These are phyloP conservation scores for Agriopis marginaria DNA, from an alignment of 2,888 invertebrate species.

Conservation along the genomic window DNA sequence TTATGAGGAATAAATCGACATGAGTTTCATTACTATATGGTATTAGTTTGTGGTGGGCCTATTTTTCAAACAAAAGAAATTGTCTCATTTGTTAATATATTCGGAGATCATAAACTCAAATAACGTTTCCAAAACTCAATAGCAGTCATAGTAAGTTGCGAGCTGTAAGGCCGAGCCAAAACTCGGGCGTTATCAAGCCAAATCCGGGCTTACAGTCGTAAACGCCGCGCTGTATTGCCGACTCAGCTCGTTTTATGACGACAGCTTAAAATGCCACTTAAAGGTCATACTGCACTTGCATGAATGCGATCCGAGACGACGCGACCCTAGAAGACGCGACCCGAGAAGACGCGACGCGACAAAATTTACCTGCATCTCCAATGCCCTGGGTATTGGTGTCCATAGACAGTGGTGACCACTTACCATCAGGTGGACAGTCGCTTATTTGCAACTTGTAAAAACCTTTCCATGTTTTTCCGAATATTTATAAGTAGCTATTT, in stretches of 20 bases:
- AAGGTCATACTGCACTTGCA: constrained; percentile 28
- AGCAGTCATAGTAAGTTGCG: constrained; percentile 15
- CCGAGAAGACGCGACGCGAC: neutral
- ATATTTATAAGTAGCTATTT: no score
- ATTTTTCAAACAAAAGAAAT: no score
- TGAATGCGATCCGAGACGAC: neutral
- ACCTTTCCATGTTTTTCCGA: no score
- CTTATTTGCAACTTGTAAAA: no score
- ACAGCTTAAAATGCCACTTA: constrained; percentile 51
- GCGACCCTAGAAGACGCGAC: constrained; percentile 1
- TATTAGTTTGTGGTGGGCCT: no score
- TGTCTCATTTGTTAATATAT: no score
- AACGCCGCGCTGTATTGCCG: constrained; percentile 46
- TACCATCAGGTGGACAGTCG: no score
- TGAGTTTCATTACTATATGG: no score
- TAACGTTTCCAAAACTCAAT: constrained; percentile 12
- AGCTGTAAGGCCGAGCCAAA: constrained; percentile 18
- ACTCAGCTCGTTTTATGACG: constrained; percentile 46
- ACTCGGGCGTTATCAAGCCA: constrained; percentile 27
- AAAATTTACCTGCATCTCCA: no score
- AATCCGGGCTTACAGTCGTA: constrained; percentile 45
- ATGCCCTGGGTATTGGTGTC: no score
- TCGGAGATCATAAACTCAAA: constrained; percentile 1
- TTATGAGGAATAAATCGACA: no score
- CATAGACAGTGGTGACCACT: no score